Evolutionary conservation across 2,888 invertebrate genomes (phyloP).

Genomic region (Drosophila diplacantha): DNA sequence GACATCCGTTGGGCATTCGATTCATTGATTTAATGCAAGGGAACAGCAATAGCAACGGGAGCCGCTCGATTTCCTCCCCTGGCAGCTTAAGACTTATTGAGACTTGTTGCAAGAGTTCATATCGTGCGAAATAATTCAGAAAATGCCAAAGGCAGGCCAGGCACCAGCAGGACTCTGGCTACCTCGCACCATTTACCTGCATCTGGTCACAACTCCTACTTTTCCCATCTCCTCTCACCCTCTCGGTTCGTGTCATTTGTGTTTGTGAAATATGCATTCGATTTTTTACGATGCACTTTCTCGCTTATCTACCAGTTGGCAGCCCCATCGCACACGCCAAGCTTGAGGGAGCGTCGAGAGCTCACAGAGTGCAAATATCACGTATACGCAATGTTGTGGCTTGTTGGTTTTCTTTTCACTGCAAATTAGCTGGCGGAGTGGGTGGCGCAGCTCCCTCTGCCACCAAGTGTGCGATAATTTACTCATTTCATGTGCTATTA

Average conservation of each 20-base stretch:
- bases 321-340: conserved; percentile 29
- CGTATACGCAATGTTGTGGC: conserved; percentile 72
- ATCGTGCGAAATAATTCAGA: conserved; percentile 69
- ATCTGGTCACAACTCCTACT: conserved; percentile 15
- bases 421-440: conserved; percentile 60
- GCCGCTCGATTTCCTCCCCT: conserved; percentile 17
- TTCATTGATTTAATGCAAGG: conserved; percentile 70
- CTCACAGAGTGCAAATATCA: conserved; percentile 56
- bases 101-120: conserved; percentile 71
- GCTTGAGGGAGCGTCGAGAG: conserved; percentile 3
- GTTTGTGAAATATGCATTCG: conserved; percentile 71
- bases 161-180: conserved; percentile 3
- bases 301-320: conserved; percentile 64
- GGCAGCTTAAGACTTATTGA: conserved; percentile 64
- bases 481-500: conserved; percentile 73
- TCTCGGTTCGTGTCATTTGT: conserved; percentile 54
- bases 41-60: conserved; percentile 38
- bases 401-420: conserved; percentile 62
- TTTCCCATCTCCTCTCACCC: neutral
- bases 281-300: conserved; percentile 69
- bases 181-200: conserved; percentile 8
- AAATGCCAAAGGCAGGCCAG: conserved; percentile 49
- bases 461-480: conserved; percentile 62
- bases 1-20: conserved; percentile 66
- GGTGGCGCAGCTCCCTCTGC: conserved; percentile 13